Evolutionary conservation across 2,797 vertebrate genomes (phyloP), one percentile per base, ranked within the genome.

Genomic region (Neosilurus hyrtlii): DNA sequence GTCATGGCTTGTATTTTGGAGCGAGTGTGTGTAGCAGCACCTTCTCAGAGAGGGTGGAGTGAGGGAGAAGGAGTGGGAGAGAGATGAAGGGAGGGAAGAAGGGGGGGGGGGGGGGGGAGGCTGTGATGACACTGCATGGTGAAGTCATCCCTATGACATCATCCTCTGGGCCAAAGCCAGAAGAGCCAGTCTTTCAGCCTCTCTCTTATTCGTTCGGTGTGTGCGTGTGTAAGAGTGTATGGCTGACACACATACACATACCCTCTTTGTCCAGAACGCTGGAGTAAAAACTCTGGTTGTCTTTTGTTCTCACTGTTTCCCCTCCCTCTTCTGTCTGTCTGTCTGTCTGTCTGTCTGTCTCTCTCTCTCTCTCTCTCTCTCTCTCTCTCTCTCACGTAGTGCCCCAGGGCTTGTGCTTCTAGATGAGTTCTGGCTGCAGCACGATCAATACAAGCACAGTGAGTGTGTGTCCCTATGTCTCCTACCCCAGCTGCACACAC

Each of bases 111-210:
- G 79, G 80, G 83, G 71, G 68, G 85, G 83, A 84, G 80, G 88
- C 65, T 82, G 75, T 87, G 90, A 90, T 90, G 89, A 91, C 90
- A 90, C 89, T 85, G 88, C 89, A 90, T 83, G 88, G 87, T 90
- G 89, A 91, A 87, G 89, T 91, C 90, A 91, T 91, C 85, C 82
- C 83, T 83, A 90, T 90, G 90, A 91, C 89, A 91, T 90, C 90
- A 90, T 87, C 84, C 65, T 86, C 82, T 90, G 88, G 90, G 86
- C 80, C 26, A 62, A 82, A 87, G 89, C 90, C 89, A 91, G 75
- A 49, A 79, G 82, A 86, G 82, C 81, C 82, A 85, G 86, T 85
- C 87, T 86, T 67, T 84, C 65, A 86, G 80, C 73, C 72, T 84
- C 67, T 79, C 80, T 80, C 77, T 80, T 82, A 84, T 82, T 85